Evolutionary conservation across 64 coral and sea anemone genomes (phyloP), one percentile per base, ranked within the genome.

Genomic region (Actinia tenebrosa): DNA sequence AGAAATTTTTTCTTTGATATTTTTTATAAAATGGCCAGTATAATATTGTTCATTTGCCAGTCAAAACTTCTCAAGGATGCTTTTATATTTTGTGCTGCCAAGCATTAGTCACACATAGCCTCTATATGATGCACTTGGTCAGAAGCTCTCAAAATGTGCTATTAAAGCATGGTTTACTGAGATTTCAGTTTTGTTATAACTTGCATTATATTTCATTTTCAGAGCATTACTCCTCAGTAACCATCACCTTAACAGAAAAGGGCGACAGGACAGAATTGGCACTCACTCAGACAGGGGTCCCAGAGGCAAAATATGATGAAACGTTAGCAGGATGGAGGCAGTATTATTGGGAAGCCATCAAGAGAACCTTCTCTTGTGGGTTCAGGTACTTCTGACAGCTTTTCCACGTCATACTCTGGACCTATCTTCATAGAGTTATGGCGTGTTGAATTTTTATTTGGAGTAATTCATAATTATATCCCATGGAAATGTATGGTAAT

Each of bases 251-350:
- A 10, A 88, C 61, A 22, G 87, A 99, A 84, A 92, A 95, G 14
- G 93, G 95, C 20, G 88, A 91, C 78, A 87, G 91, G n/a, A 99
- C 97, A 9, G 91, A 95, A 80, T 75, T 99, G 27, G 82, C 71
- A 25, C 83, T 99, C 7, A 91, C 83, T 5, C 97, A 99, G 69
- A 91, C 88, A 71, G 97, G 97, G 78, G 89, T 99, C 19, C 97
- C 97, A 9, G 91, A 95, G 25, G 87, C 87, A 14, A 90, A 95
- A 64, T 99, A 87, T 87, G 97, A 99, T 58, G 88, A 92, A 58
- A 99, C 97, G 45, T 95, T 93, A 78, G 61, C 86, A 43, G 97
- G 97, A 71, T 99, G 97, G 97, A 95, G 92, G 42, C 87, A 95
- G 10, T 93, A 91, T 64, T 99, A 99, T 82, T 99, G 97, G 97